phyloP scores from a whole-genome alignment of 2,797 vertebrate species.

The Crotalus adamanteus region DNA sequence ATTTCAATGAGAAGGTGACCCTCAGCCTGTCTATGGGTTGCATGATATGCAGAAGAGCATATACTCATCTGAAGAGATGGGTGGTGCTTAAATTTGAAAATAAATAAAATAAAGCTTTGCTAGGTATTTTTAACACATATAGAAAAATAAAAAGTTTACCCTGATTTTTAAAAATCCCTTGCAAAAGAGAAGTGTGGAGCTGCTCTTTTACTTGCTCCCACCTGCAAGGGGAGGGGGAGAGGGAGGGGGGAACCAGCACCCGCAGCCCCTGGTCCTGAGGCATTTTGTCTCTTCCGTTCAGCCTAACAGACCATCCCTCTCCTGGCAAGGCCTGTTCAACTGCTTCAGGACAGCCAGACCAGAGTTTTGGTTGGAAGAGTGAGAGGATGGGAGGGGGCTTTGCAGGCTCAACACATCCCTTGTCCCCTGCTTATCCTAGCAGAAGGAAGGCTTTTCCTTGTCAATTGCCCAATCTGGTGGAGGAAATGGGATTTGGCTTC shows the following conservation, averaged over 20 bases:
- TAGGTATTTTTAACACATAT: not conserved
- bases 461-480: not conserved
- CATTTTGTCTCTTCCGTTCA: not conserved
- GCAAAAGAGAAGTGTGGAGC: not conserved
- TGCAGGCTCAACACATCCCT: conserved; percentile 59
- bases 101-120: not conserved
- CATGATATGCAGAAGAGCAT: not conserved
- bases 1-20: not conserved
- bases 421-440: not conserved
- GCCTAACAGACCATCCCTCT: not conserved
- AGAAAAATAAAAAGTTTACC: not conserved
- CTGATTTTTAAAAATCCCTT: not conserved
- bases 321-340: not conserved
- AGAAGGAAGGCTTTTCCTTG: not conserved
- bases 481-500: not conserved
- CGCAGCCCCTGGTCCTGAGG: not conserved
- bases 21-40: not conserved
- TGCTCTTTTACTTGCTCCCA: not conserved
- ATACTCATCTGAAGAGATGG: not conserved
- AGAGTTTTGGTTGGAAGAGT: not conserved
- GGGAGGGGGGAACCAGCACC: conserved; percentile 30
- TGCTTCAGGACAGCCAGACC: not conserved
- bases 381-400: conserved; percentile 61
- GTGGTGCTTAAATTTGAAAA: not conserved
- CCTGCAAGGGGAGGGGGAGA: not conserved